phyloP scores from a whole-genome alignment of 1,140 invertebrate genomes.

The Ceratosolen solmsi region DNA sequence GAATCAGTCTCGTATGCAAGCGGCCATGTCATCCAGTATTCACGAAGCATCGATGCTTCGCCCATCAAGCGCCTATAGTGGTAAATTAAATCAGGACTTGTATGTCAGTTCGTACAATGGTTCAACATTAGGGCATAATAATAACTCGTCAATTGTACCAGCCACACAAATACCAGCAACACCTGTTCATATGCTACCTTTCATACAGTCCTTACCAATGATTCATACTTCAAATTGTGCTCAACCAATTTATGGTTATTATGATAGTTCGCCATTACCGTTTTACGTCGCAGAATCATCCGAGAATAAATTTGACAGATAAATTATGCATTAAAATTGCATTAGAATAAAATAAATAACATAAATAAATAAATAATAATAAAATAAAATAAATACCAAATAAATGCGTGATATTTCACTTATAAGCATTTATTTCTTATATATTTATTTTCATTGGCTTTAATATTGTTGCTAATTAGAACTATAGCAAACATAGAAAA shows the following conservation, averaged over 20 bases:
- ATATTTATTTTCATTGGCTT: background rate
- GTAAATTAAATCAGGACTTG: conserved; percentile 69
- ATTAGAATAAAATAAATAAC: background rate
- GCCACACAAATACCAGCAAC: conserved; percentile 54
- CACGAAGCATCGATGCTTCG: conserved; percentile 69
- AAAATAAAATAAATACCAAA: background rate
- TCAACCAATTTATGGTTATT: conserved; percentile 70
- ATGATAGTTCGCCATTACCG: conserved; percentile 65
- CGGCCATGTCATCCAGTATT: conserved; percentile 66
- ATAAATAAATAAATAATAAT: background rate
- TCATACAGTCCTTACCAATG: conserved; percentile 63
- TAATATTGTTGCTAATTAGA: background rate
- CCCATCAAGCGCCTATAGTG: conserved; percentile 66
- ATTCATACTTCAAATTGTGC: conserved; percentile 53
- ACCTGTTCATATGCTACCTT: conserved; percentile 68
- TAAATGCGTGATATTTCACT: background rate
- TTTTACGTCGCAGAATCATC: conserved; percentile 65
- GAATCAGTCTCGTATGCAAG: conserved; percentile 64
- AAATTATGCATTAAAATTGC: conserved; percentile 42
- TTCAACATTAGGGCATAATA: conserved; percentile 65
- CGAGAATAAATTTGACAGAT: conserved; percentile 69
- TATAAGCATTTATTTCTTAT: background rate
- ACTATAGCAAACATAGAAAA: background rate
- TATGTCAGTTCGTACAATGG: conserved; percentile 69
- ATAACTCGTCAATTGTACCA: conserved; percentile 45